Evolutionary conservation across 2,797 vertebrate genomes (phyloP).

Genomic region (Hirundo rustica): DNA sequence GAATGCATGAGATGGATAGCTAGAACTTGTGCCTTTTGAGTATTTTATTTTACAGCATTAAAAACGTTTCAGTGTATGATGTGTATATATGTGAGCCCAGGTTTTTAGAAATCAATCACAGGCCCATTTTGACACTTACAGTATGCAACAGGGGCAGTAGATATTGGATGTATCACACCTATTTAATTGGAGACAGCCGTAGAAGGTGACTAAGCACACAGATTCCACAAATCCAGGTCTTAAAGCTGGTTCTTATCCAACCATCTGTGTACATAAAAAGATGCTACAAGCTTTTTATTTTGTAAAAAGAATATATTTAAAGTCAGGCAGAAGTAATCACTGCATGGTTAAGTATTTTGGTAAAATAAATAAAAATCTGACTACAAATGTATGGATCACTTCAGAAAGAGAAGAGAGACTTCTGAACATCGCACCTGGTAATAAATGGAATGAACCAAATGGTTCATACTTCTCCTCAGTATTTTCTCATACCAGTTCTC

Average conservation of each 20-base stretch:
- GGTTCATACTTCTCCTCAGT: not conserved
- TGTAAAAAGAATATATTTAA: not conserved
- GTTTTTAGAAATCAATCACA: not conserved
- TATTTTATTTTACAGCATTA: not conserved
- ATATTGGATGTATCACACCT: not conserved
- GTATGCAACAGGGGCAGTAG: not conserved
- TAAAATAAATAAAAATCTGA: not conserved
- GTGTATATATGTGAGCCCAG: not conserved
- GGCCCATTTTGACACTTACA: not conserved
- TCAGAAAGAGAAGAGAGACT: not conserved
- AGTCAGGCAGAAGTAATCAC: not conserved
- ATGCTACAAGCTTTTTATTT: not conserved
- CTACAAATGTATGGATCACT: not conserved
- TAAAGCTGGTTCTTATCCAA: not conserved
- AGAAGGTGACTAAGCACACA: not conserved
- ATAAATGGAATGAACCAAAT: not conserved
- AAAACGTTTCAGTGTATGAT: not conserved
- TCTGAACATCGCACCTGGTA: not conserved
- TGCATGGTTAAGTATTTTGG: not conserved
- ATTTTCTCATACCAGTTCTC: not conserved
- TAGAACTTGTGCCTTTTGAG: not conserved
- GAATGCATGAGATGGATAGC: not conserved
- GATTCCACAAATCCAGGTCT: not conserved
- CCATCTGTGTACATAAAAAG: not conserved
- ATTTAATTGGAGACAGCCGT: not conserved